A percentile compares a stretch with the other conserved stretches of the same genome.
These are phyloP conservation scores for Etheostoma cragini DNA, from an alignment of 2,113 vertebrate genomes.

Conservation along the genomic window DNA sequence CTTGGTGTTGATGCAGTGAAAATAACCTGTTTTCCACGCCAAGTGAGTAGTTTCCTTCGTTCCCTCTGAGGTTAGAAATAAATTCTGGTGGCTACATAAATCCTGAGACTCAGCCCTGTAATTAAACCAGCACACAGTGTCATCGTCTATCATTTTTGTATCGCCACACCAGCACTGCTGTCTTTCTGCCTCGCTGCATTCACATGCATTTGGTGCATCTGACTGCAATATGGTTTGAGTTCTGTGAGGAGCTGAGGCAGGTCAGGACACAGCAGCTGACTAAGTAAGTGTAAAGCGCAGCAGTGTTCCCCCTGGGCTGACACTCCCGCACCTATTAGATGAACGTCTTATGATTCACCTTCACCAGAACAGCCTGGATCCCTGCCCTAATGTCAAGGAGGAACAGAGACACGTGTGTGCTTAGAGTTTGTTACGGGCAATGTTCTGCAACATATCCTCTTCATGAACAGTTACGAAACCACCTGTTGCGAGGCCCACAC, in stretches of 20 bases:
- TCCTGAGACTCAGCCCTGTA: conserved; percentile 44
- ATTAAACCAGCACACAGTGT: conserved; percentile 52
- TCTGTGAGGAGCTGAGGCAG: conserved; percentile 50
- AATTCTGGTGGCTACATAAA: conserved; percentile 58
- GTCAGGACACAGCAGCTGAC: conserved; percentile 66
- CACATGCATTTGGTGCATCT: too few relatives aligned
- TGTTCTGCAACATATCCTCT: not conserved
- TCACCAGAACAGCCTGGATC: conserved; percentile 42
- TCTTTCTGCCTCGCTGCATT: not conserved
- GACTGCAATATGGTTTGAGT: conserved; percentile 2
- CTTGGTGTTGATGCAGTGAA: conserved; percentile 9
- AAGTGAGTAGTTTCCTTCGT: conserved; percentile 18
- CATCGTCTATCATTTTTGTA: conserved; percentile 7
- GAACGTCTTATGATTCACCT: conserved; percentile 63
- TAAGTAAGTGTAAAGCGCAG: conserved; percentile 58
- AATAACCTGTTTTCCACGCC: conserved; percentile 31
- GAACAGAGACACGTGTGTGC: not conserved
- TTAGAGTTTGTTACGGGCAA: not conserved
- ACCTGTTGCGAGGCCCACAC: not conserved
- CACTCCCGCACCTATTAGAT: conserved; percentile 49
- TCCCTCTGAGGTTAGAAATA: conserved; percentile 46
- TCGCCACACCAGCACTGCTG: not conserved
- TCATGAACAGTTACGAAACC: not conserved
- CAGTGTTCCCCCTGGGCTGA: conserved; percentile 38
- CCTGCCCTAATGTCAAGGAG: conserved; percentile 33